A percentile compares a stretch with the other conserved stretches of the same genome.
Conservation (phyloP, 2,113 vertebrate species). For the Eretmochelys imbricata region DNA sequence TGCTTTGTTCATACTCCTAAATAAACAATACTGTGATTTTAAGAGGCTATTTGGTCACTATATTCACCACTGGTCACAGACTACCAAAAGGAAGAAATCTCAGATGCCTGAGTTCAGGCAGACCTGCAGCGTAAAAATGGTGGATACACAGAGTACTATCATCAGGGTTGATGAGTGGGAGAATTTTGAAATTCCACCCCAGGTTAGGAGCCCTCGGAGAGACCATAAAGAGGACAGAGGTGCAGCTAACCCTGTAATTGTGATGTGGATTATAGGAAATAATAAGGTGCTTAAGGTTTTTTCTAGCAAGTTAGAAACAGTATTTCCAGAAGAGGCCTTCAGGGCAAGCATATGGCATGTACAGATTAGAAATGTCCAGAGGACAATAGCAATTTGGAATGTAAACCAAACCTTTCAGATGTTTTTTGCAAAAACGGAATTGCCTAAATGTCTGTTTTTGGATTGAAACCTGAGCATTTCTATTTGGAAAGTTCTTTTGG, state of each 20-base stretch:
- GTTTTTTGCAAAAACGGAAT: neutral
- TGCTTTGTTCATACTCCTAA: neutral
- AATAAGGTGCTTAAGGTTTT: neutral
- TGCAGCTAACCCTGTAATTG: neutral
- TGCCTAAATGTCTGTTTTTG: neutral
- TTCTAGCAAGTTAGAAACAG: neutral
- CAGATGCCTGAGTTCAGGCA: too few species aligned
- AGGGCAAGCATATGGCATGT: neutral
- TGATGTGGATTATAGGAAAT: neutral
- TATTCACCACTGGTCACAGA: too few species aligned
- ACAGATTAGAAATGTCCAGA: neutral
- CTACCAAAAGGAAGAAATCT: too few species aligned
- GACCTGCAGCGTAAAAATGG: too few species aligned
- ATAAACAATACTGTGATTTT: neutral
- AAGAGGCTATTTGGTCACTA: too few species aligned
- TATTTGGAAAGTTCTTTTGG: neutral
- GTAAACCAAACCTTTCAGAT: neutral
- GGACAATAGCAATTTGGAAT: neutral
- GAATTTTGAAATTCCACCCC: too few species aligned
- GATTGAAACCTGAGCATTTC: rapidly evolving
- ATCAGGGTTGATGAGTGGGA: too few species aligned
- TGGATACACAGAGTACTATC: too few species aligned
- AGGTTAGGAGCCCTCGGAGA: too few species aligned
- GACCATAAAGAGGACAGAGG: too few species aligned
- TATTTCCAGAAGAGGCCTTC: neutral